Evolutionary conservation across 2,888 invertebrate genomes (phyloP), one percentile per base, ranked within the genome.

Genomic region (Ecliptopera silaceata): DNA sequence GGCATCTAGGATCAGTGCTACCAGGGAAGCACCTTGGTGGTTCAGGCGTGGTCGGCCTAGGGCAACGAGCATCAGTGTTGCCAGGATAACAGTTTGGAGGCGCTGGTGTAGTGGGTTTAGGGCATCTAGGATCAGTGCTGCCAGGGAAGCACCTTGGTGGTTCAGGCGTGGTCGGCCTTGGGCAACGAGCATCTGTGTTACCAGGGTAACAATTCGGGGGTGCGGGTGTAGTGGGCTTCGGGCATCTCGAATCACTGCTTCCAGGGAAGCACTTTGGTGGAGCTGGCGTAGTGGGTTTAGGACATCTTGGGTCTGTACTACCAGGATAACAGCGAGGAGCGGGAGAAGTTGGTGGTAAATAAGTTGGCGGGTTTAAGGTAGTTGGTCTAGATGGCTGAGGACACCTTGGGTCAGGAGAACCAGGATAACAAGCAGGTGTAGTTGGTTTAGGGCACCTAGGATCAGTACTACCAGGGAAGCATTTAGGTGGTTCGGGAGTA

Each of bases 241-340:
- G 84, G 57, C 85, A 84, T 11, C 76, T 63, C 0, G 80, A 75
- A 62, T 88, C 75, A 6, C 66, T 68, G 3, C 79, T 75, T 0
- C 83, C 85, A 32, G 71, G 70, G 38, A 64, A 70, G 11, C 57
- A 64, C 0, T 34, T 56, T 1, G 65, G 65, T 6, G 56, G 44
- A 1, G 47, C 45, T 0, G 56, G 58, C 41, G 86, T 67, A 56
- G 72, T 61, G 61, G 84, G 73, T 73, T 82, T 46, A 4, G 74
- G 61, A 70, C 81, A 64, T 59, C 82, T 32, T 46, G 79, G 75
- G 49, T 86, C 84, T 1, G 57, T 65, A 3, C 70, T 75, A 15
- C 86, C 85, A 1, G 86, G 86, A 69, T 73, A 84, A 53, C 85
- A 84, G 6, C 41, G 41, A 22, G 41, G 41, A n/a, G 41, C 41